These are phyloP conservation scores for Trachurus trachurus DNA, from an alignment of 2,797 vertebrate genomes.

Conservation along the genomic window DNA sequence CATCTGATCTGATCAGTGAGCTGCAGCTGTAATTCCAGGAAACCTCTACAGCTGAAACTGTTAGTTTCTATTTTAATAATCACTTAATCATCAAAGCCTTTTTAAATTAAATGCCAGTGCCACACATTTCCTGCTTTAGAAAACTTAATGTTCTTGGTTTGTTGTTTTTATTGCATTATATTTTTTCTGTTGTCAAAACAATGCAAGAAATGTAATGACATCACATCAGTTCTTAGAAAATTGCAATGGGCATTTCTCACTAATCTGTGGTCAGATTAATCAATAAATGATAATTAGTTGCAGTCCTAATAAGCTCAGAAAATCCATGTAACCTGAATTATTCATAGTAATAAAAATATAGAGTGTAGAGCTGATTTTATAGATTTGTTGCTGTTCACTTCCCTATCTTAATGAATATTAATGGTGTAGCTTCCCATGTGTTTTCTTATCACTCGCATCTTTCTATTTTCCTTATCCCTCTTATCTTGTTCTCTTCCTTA, in stretches of 20 bases:
- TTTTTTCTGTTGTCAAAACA: background rate
- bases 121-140: background rate
- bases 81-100: background rate
- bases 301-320: background rate
- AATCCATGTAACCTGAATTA: background rate
- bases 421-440: slow-evolving; percentile 1
- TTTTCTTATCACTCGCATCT: slow-evolving; percentile 44
- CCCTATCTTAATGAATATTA: slow-evolving; percentile 38
- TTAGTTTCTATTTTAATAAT: background rate
- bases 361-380: background rate
- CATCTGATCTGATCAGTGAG: slow-evolving; percentile 21
- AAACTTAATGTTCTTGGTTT: background rate
- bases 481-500: slow-evolving; percentile 10
- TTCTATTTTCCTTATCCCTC: slow-evolving; percentile 27
- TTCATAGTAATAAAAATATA: background rate
- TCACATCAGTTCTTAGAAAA: background rate
- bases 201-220: background rate
- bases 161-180: too few species aligned
- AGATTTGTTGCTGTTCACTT: slow-evolving; percentile 8
- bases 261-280: background rate
- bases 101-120: background rate
- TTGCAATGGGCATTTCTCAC: background rate
- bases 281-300: background rate
- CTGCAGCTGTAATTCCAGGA: background rate
- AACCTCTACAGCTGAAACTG: background rate